Percentiles rank a stretch among this genome's conserved stretches.
Evolutionary conservation across 1,140 invertebrate species (phyloP).

Genomic region (Microplitis mediator): DNA sequence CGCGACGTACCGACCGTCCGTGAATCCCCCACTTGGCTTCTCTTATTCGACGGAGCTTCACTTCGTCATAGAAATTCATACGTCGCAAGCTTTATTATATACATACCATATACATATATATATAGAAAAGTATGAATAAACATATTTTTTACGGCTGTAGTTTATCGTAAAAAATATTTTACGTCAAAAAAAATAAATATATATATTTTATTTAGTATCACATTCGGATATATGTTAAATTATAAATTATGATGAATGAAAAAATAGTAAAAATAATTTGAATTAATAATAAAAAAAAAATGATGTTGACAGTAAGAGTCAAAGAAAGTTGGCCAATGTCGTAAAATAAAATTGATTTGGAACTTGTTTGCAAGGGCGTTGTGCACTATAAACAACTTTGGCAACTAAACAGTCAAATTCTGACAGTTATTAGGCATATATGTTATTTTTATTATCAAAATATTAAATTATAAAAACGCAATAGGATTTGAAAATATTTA

Average conservation of each 20-base stretch:
- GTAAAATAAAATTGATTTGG: slow-evolving; percentile 13
- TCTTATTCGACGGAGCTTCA: slow-evolving; percentile 28
- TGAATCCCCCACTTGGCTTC: slow-evolving; percentile 28
- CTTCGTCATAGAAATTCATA: slow-evolving; percentile 53
- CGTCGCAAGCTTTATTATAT: neutral
- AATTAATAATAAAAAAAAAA: neutral
- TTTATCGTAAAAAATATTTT: too few species aligned
- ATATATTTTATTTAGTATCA: too few species aligned
- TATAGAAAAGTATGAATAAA: neutral
- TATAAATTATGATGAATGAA: too few species aligned
- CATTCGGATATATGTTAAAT: too few species aligned
- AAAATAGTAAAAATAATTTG: too few species aligned
- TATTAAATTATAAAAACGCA: neutral
- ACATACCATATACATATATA: neutral
- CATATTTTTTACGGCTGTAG: neutral
- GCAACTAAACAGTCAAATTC: neutral
- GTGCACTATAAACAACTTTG: slow-evolving; percentile 2
- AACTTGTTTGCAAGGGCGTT: slow-evolving; percentile 6
- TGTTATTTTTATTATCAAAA: neutral
- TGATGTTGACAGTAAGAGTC: neutral
- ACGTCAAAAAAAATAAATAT: too few species aligned
- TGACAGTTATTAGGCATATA: neutral
- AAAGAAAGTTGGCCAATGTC: slow-evolving; percentile 9
- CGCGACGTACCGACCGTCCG: slow-evolving; percentile 43
- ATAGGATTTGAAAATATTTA: too few species aligned